Conservation (phyloP, 1,140 invertebrate genomes). For the Apis florea region DNA sequence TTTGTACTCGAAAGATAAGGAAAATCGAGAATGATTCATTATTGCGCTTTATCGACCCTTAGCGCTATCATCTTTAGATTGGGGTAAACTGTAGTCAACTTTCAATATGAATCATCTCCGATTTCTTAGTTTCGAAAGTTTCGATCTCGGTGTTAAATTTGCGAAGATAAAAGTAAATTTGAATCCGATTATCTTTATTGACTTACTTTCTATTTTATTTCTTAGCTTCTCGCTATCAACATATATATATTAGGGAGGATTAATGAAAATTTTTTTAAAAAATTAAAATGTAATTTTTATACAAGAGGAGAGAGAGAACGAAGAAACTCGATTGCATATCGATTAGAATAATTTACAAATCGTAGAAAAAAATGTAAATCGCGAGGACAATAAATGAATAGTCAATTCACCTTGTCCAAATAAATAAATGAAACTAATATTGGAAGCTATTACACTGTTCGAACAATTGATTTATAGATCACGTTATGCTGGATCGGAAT, state of each 20-base stretch:
- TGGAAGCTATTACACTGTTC: neutral
- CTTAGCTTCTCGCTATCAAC: neutral
- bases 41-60: neutral
- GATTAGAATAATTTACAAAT: neutral
- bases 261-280: too few species aligned
- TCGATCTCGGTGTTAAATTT: neutral
- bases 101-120: neutral
- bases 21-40: neutral
- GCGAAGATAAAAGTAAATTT: neutral
- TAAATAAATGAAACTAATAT: slow-evolving; percentile 16
- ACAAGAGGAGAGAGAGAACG: too few species aligned
- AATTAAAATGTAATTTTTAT: too few species aligned
- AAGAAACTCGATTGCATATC: neutral
- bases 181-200: neutral
- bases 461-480: slow-evolving; percentile 56
- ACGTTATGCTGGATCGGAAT: slow-evolving; percentile 19
- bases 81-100: neutral
- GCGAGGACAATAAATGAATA: neutral
- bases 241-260: too few species aligned
- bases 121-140: neutral
- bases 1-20: neutral
- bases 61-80: neutral
- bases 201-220: neutral
- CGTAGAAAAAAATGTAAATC: neutral
- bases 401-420: slow-evolving; percentile 1